Base-by-base conservation (phyloP, 2,797 vertebrate species). In the Silurus lanzhouensis region DNA sequence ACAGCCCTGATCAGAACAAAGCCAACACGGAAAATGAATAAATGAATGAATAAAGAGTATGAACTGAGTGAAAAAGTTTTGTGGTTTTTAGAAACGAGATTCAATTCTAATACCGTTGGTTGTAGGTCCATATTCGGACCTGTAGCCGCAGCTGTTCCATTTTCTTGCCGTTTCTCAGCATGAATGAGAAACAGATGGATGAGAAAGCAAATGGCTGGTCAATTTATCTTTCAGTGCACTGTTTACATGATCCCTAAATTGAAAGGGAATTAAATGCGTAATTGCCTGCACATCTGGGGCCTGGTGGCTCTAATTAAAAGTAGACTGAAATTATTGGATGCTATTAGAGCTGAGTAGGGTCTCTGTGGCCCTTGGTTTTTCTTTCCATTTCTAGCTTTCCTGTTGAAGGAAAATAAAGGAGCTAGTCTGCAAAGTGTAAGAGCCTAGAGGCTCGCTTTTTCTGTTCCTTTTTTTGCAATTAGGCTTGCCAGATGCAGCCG, bases 161-260 rank as follows among this genome's bases (percentile, higher is more conserved):
- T 80, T 82, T 61, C 38, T 61, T 57, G 57, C 31, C 83, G 27
- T 76, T 52, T 72, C 22, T 25, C 55, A 48, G 48, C 14, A 58
- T 22, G 44, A 88, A 86, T 76, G 70, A 85, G 31, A 60, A 87
- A 87, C 81, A 81, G 85, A 82, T 79, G 77, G 81, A 68, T 57
- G 67, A 38, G 52, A 71, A 70, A 58, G 81, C 27, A 71, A 71
- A 46, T 82, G 46, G 60, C 80, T 66, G 9, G 9, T 2, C 85
- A 66, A 75, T 85, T 87, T 85, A 60, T 83, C 83, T 90, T 72
- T 79, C 58, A 22, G 3, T 66, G 85, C 58, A 84, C 70, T 88
- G 85, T 89, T 90, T 89, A 87, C 88, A 87, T 67, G 52, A 66
- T 83, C 46, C 68, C 60, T 81, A 70, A 91, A 91, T 83, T 83